Evolutionary conservation across 2,797 vertebrate species (phyloP), one percentile per base, ranked within the genome.

Genomic region (Mus caroli): DNA sequence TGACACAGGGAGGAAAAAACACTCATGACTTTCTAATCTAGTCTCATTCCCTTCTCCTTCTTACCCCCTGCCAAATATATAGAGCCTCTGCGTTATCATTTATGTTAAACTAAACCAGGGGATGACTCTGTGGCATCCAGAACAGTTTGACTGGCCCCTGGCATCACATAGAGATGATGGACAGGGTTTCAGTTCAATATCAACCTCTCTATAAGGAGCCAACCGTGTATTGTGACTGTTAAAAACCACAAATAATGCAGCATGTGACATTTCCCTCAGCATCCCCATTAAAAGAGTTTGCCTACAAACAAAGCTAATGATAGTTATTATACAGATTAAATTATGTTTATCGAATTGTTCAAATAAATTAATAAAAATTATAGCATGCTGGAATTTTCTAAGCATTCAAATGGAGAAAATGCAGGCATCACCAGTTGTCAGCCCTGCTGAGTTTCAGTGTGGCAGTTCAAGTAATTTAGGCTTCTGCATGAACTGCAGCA

Each of bases 311-410:
- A 93, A 97, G 94, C 76, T 95, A 92, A 97, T 96, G 94, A 91
- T 50, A 92, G 69, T 95, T 93, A 96, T 96, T 96, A 92, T 87
- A 91, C 92, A 96, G 75, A 96, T 94, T 93, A 87, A 96, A 94
- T 97, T 91, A 88, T 93, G 88, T 97, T 96, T 92, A 94, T 95
- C 64, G 88, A 92, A 94, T 97, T 94, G 94, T 93, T 96, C 85
- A 96, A 97, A 92, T 96, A 97, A 93, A 94, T 97, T 96, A 96
- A 92, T 96, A 98, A 96, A 97, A 97, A 95, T 96, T 94, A 84
- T 34, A 94, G 31, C n/a, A 3, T 10, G 58, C 22, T 79, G 92
- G 85, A 94, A 94, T 75, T 94, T 93, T 94, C 87, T 91, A 91
- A 95, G 85, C 93, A 90, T 46, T 43, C 60, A 77, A 86, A 94